Evolutionary conservation across 1,140 invertebrate genomes (phyloP).

Genomic region (Dryas iulia): DNA sequence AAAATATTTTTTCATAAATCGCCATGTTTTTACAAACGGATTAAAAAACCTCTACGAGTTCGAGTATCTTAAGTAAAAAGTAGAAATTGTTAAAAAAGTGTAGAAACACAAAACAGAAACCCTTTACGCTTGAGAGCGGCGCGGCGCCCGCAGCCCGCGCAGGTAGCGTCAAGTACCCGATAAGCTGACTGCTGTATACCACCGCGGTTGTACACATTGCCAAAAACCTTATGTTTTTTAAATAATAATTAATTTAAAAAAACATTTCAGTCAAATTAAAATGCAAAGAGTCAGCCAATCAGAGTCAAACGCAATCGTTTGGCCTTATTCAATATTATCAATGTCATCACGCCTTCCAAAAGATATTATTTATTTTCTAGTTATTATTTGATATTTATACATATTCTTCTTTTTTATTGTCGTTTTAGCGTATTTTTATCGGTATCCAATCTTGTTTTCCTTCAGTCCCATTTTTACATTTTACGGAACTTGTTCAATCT

Average conservation of each 20-base stretch:
- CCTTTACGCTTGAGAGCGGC: slow-evolving; percentile 49
- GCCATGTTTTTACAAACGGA: neutral
- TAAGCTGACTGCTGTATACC: neutral
- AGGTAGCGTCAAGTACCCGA: slow-evolving; percentile 46
- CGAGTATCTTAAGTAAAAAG: slow-evolving; percentile 9
- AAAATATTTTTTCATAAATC: neutral
- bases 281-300: too few relatives aligned
- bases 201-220: neutral
- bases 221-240: neutral
- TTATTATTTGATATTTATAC: too few relatives aligned
- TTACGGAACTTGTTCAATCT: too few relatives aligned
- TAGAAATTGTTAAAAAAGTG: slow-evolving; percentile 33
- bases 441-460: too few relatives aligned
- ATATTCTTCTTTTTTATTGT: too few relatives aligned
- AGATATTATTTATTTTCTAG: too few relatives aligned
- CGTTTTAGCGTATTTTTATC: too few relatives aligned
- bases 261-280: too few relatives aligned
- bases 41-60: neutral
- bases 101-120: slow-evolving; percentile 53
- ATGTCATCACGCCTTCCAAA: neutral
- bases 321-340: too few relatives aligned
- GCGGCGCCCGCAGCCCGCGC: slow-evolving; percentile 37
- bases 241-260: too few relatives aligned
- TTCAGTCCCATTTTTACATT: too few relatives aligned
- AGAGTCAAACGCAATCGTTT: too few relatives aligned